Base-by-base conservation (phyloP, 1,140 invertebrate genomes). In the Grapholita molesta region DNA sequence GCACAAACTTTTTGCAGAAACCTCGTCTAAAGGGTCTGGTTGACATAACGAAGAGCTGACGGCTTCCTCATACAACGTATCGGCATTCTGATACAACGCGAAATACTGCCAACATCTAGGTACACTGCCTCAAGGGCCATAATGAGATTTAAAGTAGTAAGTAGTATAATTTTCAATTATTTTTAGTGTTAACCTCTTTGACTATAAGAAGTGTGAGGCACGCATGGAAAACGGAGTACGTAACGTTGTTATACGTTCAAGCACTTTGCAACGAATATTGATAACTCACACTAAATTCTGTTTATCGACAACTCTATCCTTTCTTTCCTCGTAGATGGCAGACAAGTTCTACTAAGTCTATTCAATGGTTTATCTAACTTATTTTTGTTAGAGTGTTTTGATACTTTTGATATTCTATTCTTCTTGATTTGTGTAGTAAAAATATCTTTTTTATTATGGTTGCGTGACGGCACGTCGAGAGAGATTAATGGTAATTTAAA, bases 211-310 rank as follows among this genome's bases (percentile, higher is more conserved):
- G 42, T 48, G 18, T 21, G 42, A 28, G 25, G 28, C 55, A 21
- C 24, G 55, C 55, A 61, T 30, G 11, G 55, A 61, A 28, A 61
- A 48, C 42, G n/a, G 15, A 48, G 28, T 30, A 30, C 3, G 35
- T 18, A 18, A 7, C n/a, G 25, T 5, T 25, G 25, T 61, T 61
- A 57, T 25, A 28, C 55, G 55, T 61, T 32, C 55, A 28, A 28
- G 55, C 55, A 61, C 55, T 61, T 61, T 61, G 55, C 25, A 12
- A 12, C 12, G 55, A 61, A 61, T 61, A 61, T 61, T 61, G 55
- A 61, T 61, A 61, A 61, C 55, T 61, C 24, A 30, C 55, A 61
- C 55, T 61, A 61, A 61, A 61, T 30, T 61, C 21, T 61, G 55
- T 61, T 61, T 61, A 61, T 61, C 55, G 28, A 28, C 55, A 28